Base-by-base conservation (phyloP, 92 coral and sea anemone genomes). In the Palythoa caribaeorum region DNA sequence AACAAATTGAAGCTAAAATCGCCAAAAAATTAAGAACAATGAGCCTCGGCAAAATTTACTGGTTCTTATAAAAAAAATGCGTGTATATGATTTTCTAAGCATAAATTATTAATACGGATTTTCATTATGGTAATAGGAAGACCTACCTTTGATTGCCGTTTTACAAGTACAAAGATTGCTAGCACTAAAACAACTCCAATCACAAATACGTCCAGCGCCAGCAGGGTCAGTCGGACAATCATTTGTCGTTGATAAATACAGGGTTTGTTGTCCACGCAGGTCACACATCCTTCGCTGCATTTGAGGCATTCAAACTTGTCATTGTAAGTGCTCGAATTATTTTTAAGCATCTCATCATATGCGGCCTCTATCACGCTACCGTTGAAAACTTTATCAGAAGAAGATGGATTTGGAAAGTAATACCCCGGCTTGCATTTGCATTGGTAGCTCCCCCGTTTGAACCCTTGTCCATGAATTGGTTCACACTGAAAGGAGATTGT, bases 381-480 rank as follows among this genome's bases (percentile, higher is more conserved):
- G 36, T 95, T 92, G 92, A 97, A 97, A 3, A 84, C 87, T 73
- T 94, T 94, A 10, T 55, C 38, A 57, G 75, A 35, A 16, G 90
- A 87, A 59, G 79, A 38, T 21, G 90, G 16, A 20, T 84, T 51
- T 6, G 99, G 94, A 84, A 83, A 94, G 78, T 97, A 97, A 55
- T 13, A 97, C 8, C 99, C 99, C 65, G 85, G 87, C 44, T 90
- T 93, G 80, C 99, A 97, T 17, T 81, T 88, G 77, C 99, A 97
- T 39, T 79, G 90, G 91, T 97, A 97, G 90, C 95, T 95, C 13
- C 98, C 99, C 39, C 96, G 92, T 84, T 89, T 97, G 90, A 97
- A 97, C 4, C 98, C 98, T 54, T 92, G 93, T 17, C 91, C 73
- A 8, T 90, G 92, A 92, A 97, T 90, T 39, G 93, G 89, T 10